Evolutionary conservation across 2,888 invertebrate species (phyloP).

Genomic region (Cephus pulcher): DNA sequence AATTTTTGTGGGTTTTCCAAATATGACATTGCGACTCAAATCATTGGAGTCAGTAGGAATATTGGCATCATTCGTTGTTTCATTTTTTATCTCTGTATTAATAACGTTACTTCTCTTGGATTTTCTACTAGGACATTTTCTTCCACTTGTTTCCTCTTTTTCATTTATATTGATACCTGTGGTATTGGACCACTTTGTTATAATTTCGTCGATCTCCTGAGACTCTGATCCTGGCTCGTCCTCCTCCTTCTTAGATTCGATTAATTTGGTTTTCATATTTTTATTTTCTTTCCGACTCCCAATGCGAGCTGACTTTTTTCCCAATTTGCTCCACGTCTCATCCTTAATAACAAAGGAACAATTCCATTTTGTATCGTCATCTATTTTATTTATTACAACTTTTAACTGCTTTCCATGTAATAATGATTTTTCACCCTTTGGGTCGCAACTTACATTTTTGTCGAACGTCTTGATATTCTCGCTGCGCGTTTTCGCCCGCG

Average conservation of each 20-base stretch:
- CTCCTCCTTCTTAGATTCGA: neutral
- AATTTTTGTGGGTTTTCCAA: neutral
- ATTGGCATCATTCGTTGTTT: neutral
- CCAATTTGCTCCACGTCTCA: neutral
- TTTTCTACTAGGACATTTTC: neutral
- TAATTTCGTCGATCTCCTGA: neutral
- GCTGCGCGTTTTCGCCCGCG: neutral
- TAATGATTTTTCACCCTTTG: neutral
- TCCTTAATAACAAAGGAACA: neutral
- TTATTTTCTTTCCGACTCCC: neutral
- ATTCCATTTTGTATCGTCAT: neutral
- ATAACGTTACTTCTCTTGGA: neutral
- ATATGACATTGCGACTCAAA: neutral
- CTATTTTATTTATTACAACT: neutral
- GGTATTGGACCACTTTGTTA: neutral
- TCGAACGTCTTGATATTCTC: slow-evolving; percentile 2
- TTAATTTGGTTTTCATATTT: neutral
- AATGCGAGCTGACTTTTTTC: neutral
- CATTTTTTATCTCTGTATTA: neutral
- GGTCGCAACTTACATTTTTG: slow-evolving; percentile 9
- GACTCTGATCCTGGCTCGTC: neutral
- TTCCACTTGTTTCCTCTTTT: neutral
- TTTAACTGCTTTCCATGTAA: neutral
- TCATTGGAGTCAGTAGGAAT: neutral
- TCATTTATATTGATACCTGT: neutral